Percentiles rank a stretch among this genome's conserved stretches.
These are phyloP conservation scores for Lanistes nyassanus DNA, from an alignment of 1,140 invertebrate species.

Conservation along the genomic window DNA sequence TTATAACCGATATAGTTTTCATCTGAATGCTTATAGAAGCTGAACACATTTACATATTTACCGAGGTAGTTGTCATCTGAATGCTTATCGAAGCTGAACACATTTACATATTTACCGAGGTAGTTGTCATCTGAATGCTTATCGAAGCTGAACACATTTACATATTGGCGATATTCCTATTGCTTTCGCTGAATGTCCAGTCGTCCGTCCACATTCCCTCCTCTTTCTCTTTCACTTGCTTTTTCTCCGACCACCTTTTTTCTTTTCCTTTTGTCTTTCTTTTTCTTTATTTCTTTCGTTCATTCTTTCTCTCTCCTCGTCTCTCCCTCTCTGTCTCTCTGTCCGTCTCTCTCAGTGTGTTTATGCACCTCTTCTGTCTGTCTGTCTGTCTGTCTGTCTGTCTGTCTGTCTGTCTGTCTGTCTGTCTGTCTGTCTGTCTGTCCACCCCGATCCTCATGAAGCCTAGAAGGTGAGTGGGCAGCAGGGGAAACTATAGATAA, in stretches of 20 bases:
- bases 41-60: too few relatives aligned
- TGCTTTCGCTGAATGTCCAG: not conserved
- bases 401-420: not conserved
- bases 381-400: conserved; percentile 8
- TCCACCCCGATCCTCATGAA: not conserved
- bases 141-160: too few relatives aligned
- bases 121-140: too few relatives aligned
- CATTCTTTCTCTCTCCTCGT: not conserved
- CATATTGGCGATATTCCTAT: not conserved
- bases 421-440: not conserved
- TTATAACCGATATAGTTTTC: too few relatives aligned
- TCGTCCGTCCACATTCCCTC: not conserved
- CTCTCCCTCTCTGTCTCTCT: not conserved
- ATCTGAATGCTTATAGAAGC: too few relatives aligned
- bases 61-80: too few relatives aligned
- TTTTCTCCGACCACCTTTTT: not conserved
- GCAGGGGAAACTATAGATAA: too few relatives aligned
- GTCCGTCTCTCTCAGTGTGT: not conserved
- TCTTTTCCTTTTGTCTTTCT: too few relatives aligned
- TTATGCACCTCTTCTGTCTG: not conserved
- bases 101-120: too few relatives aligned
- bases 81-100: too few relatives aligned
- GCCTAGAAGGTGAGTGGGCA: too few relatives aligned
- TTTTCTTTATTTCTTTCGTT: too few relatives aligned
- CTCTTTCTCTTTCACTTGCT: not conserved